Conservation (phyloP, 2,113 vertebrate species). For the Neogale vison region DNA sequence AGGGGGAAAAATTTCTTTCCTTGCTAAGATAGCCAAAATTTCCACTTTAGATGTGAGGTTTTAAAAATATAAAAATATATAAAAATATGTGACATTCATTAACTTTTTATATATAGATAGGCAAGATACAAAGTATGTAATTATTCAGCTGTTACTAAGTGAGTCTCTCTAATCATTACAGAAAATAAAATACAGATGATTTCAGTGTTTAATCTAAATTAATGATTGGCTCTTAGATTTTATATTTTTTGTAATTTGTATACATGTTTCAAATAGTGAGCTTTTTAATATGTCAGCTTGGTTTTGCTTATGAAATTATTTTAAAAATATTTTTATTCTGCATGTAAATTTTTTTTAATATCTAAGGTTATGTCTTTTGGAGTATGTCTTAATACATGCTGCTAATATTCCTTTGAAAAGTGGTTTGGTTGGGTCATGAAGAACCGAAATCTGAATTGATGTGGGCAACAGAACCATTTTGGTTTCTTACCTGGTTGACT, state of each 20-base stretch:
- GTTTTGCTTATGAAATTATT: slow-evolving; percentile 39
- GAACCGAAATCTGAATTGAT: not conserved
- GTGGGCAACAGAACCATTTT: not conserved
- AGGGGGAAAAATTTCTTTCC: not conserved
- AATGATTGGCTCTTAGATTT: not conserved
- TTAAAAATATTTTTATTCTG: slow-evolving; percentile 28
- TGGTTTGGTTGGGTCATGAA: slow-evolving; percentile 7
- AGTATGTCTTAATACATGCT: not conserved
- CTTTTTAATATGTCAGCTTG: slow-evolving; percentile 48
- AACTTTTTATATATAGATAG: not conserved
- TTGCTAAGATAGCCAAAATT: not conserved
- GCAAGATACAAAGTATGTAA: not conserved
- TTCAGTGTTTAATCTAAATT: slow-evolving; percentile 29
- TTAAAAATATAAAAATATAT: no score
- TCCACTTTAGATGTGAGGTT: not conserved
- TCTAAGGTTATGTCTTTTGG: not conserved
- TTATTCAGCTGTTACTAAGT: not conserved
- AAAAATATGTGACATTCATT: not conserved
- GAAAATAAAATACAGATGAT: slow-evolving; percentile 6
- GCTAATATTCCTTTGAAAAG: slow-evolving; percentile 38
- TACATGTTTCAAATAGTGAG: slow-evolving; percentile 24
- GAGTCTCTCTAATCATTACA: not conserved
- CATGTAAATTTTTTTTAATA: slow-evolving; percentile 3
- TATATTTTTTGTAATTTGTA: slow-evolving; percentile 5
- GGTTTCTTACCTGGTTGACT: slow-evolving; percentile 26